These are phyloP conservation scores for Mechanitis messenoides DNA, from an alignment of 2,888 invertebrate species.

Conservation along the genomic window DNA sequence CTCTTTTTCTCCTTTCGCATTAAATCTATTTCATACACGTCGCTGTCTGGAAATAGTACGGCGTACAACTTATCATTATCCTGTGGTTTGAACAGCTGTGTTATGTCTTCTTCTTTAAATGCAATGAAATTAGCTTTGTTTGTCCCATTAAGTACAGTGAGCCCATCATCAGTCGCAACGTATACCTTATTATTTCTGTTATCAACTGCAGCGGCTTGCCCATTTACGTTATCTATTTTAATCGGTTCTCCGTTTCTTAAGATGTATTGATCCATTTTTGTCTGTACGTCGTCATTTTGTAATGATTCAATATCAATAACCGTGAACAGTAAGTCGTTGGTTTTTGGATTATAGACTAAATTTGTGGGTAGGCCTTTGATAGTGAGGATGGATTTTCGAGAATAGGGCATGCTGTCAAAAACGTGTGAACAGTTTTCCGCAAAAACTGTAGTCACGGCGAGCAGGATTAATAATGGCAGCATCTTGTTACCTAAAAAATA, in stretches of 20 bases:
- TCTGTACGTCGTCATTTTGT: conserved; percentile 61
- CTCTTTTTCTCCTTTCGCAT: conserved; percentile 52
- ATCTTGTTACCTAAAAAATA: conserved; percentile 33
- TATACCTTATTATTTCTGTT: conserved; percentile 50
- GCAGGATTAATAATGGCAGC: conserved; percentile 47
- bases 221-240: conserved; percentile 57
- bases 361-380: conserved; percentile 68
- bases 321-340: conserved; percentile 57
- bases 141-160: conserved; percentile 50
- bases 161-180: conserved; percentile 59
- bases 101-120: conserved; percentile 63
- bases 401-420: conserved; percentile 46
- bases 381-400: conserved; percentile 49
- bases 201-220: conserved; percentile 64
- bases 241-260: conserved; percentile 50
- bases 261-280: conserved; percentile 67
- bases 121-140: conserved; percentile 51
- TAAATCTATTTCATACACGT: conserved; percentile 52
- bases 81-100: conserved; percentile 56
- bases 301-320: conserved; percentile 61
- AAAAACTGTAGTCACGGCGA: conserved; percentile 42
- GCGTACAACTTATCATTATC: conserved; percentile 53
- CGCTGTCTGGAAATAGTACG: conserved; percentile 60
- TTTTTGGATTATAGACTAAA: conserved; percentile 50
- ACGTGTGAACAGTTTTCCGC: conserved; percentile 51